Base-by-base conservation (phyloP, 2,113 vertebrate species). In the Gymnocephalus cernua region DNA sequence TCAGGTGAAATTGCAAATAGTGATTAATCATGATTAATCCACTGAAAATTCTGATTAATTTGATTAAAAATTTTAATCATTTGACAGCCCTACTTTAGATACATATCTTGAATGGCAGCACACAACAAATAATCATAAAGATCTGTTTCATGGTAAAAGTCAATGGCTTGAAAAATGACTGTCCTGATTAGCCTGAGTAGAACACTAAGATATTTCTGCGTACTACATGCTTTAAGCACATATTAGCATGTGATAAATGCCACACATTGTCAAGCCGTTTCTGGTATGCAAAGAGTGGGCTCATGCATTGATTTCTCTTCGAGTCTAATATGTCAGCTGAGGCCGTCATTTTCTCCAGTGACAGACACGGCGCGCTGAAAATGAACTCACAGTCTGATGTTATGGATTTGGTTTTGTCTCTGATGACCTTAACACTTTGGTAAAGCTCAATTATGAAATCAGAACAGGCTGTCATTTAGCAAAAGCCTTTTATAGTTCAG, bases 181-280 rank as follows among this genome's bases (percentile, higher is more conserved):
- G 53, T 47, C n/a, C 25, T 11, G 10, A 51, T 50, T 2, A n/a
- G 23, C 23, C 16, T 64, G 5, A 57, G 23, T 3, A 7, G 29
- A 38, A 25, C 72, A 56, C n/a, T 41, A 10, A 69, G 18, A 53
- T 44, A 7, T 59, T 27, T 11, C 23, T 41, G 29, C 41, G 32
- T 15, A 15, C 65, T 41, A 50, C 56, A 6, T 51, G 18, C 51
- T 47, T 54, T 35, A 53, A 53, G 58, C 35, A 38, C 35, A 48
- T 65, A 72, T 81, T 72, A 71, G 56, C 77, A 68, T 50, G 18
- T 67, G 48, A 53, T 54, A 51, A 77, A 74, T 79, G 38, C 41
- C 10, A 19, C 62, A 64, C 59, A 59, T 19, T 73, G 23, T 47
- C 1, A 14, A 66, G 12, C 11, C 23, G 5, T n/a, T 45, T 78